These are phyloP conservation scores for Triops longicaudatus DNA, from an alignment of 1,140 invertebrate genomes.

Conservation along the genomic window DNA sequence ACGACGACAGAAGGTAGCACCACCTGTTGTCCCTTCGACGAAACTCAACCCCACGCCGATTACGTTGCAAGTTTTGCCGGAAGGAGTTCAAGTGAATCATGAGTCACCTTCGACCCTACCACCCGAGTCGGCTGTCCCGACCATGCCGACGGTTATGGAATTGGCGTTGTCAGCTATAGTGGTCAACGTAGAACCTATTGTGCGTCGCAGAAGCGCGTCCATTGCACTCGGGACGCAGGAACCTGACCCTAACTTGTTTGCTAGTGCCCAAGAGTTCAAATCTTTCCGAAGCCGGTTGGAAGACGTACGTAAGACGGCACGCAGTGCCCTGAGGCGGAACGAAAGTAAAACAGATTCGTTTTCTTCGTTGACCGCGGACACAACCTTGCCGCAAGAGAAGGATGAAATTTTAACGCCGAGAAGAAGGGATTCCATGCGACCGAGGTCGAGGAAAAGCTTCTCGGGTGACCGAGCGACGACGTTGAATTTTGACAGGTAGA, in stretches of 20 bases:
- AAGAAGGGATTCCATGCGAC: background rate
- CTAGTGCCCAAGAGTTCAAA: background rate
- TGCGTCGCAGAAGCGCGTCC: background rate
- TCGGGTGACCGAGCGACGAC: background rate
- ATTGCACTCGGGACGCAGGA: conserved; percentile 1
- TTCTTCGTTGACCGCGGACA: background rate
- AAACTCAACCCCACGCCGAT: background rate
- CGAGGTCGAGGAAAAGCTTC: background rate
- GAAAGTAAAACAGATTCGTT: background rate
- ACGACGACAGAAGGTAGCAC: background rate
- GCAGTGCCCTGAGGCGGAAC: background rate
- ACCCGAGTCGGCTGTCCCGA: background rate
- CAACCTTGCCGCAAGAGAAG: background rate
- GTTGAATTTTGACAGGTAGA: background rate
- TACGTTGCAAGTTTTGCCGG: background rate
- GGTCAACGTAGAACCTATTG: background rate
- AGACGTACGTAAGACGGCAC: background rate
- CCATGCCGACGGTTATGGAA: background rate
- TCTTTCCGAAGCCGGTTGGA: background rate
- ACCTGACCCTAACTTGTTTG: background rate
- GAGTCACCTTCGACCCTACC: background rate
- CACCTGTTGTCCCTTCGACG: background rate
- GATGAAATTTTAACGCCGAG: background rate
- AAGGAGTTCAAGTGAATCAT: background rate
- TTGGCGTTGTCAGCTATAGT: background rate